Conservation (phyloP, 2,888 invertebrate genomes). For the Archips crataeganus region DNA sequence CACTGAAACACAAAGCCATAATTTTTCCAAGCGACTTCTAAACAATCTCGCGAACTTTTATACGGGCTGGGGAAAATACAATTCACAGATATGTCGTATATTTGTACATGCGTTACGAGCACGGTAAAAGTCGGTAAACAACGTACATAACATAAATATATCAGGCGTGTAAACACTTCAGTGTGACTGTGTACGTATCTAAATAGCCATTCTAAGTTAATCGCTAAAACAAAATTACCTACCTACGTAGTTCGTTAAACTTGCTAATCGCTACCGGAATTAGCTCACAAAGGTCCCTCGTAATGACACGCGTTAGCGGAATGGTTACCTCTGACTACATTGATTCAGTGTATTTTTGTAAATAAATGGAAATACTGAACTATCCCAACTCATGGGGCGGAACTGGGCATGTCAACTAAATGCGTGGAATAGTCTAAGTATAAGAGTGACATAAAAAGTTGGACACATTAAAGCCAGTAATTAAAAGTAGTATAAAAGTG, state of each 20-base stretch:
- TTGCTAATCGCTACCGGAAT: slow-evolving; percentile 58
- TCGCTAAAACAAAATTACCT: slow-evolving; percentile 50
- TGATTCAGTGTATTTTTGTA: slow-evolving; percentile 39
- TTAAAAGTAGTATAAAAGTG: too few species aligned
- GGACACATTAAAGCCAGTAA: too few species aligned
- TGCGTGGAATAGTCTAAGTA: not conserved
- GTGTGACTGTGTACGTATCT: slow-evolving; percentile 5
- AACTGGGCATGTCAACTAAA: not conserved
- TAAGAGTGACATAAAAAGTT: too few species aligned
- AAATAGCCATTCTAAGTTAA: slow-evolving; percentile 50
- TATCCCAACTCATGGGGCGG: slow-evolving; percentile 3
- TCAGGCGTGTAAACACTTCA: slow-evolving; percentile 11
- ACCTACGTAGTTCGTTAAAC: slow-evolving; percentile 54
- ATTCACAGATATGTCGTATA: slow-evolving; percentile 27
- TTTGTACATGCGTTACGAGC: slow-evolving; percentile 33
- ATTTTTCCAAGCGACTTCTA: slow-evolving; percentile 40
- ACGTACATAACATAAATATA: slow-evolving; percentile 22
- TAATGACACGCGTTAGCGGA: slow-evolving; percentile 46
- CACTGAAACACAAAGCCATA: slow-evolving; percentile 42
- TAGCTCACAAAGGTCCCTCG: slow-evolving; percentile 55
- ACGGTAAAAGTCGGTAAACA: slow-evolving; percentile 25
- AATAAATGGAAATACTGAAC: slow-evolving; percentile 30
- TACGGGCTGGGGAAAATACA: slow-evolving; percentile 14
- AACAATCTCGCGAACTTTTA: slow-evolving; percentile 33
- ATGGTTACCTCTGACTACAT: slow-evolving; percentile 47